Base-by-base conservation (phyloP, 2,888 invertebrate genomes). In the Steinernema hermaphroditum region DNA sequence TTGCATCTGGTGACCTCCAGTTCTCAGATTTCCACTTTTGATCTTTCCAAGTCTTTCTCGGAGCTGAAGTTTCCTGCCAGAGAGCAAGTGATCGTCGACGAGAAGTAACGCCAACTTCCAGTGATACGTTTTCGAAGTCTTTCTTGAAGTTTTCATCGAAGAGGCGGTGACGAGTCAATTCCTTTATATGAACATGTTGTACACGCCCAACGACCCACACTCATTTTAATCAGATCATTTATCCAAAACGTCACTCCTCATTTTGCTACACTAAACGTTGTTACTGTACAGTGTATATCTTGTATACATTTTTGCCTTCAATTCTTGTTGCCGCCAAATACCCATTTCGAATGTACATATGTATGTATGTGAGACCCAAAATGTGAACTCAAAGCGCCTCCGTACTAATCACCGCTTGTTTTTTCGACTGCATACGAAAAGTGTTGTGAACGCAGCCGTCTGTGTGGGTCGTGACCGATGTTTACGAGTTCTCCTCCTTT, bases 51-150 rank as follows among this genome's bases (percentile, higher is more conserved):
- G 88, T 92, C 94, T 76, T 89, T 96, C 82, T 90, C 91, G 87
- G 91, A 92, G 81, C 89, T 94, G 81, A 94, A 94, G 88, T 91
- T 96, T 84, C 94, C 91, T 89, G 93, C 94, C 71, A 94, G 96
- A 90, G 96, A 96, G 90, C 94, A 94, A 80, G 91, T 96, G 82
- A 94, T 93, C 90, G 90, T 96, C 83, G 95, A 96, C 89, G 94
- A 94, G 89, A 92, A 93, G 91, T 94, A 92, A 92, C 76, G 37
- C 6, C n/a, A n/a, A n/a, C n/a, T n/a, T n/a, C n/a, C n/a, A n/a
- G n/a, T n/a, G n/a, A n/a, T n/a, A n/a, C n/a, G n/a, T n/a, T n/a
- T n/a, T n/a, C n/a, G n/a, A n/a, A n/a, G n/a, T n/a, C n/a, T n/a
- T n/a, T n/a, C n/a, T n/a, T n/a, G n/a, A n/a, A n/a, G n/a, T n/a